phyloP scores from a whole-genome alignment of 2,113 vertebrate genomes.

The Polypterus bichir region DNA sequence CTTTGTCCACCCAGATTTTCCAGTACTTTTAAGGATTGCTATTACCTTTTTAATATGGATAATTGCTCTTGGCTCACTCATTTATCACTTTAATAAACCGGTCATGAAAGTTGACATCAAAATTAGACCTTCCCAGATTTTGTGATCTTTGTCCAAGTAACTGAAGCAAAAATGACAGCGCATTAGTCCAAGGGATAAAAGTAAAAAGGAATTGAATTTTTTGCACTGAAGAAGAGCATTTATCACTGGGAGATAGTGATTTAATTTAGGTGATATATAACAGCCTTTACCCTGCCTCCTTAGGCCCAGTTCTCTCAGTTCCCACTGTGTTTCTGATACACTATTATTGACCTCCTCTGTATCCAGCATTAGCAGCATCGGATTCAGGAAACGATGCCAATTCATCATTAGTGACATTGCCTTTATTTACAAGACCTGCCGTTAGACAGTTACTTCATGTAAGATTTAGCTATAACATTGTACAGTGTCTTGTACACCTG shows the following conservation, averaged over 20 bases:
- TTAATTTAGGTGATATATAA: slow-evolving; percentile 61
- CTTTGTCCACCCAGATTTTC: no score
- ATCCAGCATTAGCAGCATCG: slow-evolving; percentile 29
- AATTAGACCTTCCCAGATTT: slow-evolving; percentile 10
- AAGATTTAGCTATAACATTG: slow-evolving; percentile 5
- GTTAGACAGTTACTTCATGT: slow-evolving; percentile 6
- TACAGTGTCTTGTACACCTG: slow-evolving; percentile 1
- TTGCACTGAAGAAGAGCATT: slow-evolving; percentile 29
- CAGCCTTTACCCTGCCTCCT: slow-evolving; percentile 7
- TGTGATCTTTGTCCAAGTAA: slow-evolving; percentile 20
- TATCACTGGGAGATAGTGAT: slow-evolving; percentile 52
- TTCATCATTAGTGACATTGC: slow-evolving; percentile 34
- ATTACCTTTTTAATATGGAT: slow-evolving; percentile 16
- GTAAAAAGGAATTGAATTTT: slow-evolving; percentile 31
- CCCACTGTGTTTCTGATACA: slow-evolving; percentile 36
- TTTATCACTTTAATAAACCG: slow-evolving; percentile 22
- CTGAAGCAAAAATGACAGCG: slow-evolving; percentile 54
- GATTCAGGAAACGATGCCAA: slow-evolving; percentile 36
- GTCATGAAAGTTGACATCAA: slow-evolving; percentile 28
- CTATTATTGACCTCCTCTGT: slow-evolving; percentile 34
- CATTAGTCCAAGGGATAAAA: slow-evolving; percentile 52
- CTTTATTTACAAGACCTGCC: slow-evolving; percentile 22
- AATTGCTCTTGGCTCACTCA: slow-evolving; percentile 21
- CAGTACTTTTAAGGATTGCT: no score
- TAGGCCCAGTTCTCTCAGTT: slow-evolving; percentile 20